Evolutionary conservation across 2,113 vertebrate genomes (phyloP).

Genomic region (Panurus biarmicus): DNA sequence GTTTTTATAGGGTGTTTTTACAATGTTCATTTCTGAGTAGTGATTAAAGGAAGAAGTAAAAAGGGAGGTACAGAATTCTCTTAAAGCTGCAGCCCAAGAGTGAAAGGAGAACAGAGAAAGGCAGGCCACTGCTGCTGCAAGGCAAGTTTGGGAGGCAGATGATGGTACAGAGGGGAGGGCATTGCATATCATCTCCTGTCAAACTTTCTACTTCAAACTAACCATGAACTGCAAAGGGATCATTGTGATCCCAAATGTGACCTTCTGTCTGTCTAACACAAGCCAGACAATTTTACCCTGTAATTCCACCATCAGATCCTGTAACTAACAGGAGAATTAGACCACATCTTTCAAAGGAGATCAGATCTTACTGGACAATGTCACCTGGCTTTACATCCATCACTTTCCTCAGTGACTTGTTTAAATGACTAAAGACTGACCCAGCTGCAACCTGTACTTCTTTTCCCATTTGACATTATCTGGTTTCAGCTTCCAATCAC

Average conservation of each 20-base stretch:
- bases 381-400: background rate
- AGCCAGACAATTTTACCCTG: background rate
- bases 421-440: background rate
- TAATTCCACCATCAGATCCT: background rate
- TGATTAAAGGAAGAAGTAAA: background rate
- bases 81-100: background rate
- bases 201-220: background rate
- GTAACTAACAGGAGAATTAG: background rate
- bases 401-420: background rate
- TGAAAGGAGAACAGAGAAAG: background rate
- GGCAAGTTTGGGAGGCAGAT: background rate
- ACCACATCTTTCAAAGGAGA: background rate
- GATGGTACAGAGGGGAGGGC: background rate
- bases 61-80: background rate
- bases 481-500: slow-evolving; percentile 10
- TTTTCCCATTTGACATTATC: slow-evolving; percentile 33
- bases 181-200: background rate
- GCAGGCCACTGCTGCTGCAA: background rate
- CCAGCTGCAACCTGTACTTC: background rate
- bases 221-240: background rate
- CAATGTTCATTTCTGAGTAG: background rate
- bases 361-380: background rate
- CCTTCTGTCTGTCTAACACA: background rate
- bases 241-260: background rate
- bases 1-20: background rate